Conservation (phyloP, 2,113 vertebrate genomes). For the Dermatemys mawii region DNA sequence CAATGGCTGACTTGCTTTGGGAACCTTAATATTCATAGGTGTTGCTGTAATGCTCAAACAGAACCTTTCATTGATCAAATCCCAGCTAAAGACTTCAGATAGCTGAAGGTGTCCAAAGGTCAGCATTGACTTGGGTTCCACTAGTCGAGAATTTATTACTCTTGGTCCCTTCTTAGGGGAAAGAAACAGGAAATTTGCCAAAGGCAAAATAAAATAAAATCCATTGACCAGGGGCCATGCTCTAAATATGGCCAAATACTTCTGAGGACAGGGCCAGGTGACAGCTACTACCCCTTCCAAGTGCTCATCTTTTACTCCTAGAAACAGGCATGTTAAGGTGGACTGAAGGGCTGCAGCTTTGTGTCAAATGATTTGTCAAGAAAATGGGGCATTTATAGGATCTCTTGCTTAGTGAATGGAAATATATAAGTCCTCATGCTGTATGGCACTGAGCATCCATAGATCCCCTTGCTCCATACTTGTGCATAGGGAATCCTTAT, state of each 20-base stretch:
- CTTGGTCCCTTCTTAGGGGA: constrained; percentile 4
- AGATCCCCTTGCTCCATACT: not conserved
- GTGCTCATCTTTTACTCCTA: not conserved
- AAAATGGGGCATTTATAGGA: not conserved
- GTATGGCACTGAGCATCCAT: not conserved
- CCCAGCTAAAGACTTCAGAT: constrained; percentile 41
- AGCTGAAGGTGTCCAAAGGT: constrained; percentile 46
- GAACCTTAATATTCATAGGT: not conserved
- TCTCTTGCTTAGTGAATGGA: not conserved
- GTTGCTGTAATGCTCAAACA: not conserved
- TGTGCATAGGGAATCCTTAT: constrained; percentile 52
- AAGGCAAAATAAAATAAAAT: constrained; percentile 25
- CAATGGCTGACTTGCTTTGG: not conserved
- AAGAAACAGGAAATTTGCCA: not conserved
- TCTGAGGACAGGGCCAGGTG: not conserved
- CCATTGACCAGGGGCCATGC: not conserved
- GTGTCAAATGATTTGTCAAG: not conserved
- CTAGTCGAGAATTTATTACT: constrained; percentile 17
- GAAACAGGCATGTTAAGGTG: not conserved
- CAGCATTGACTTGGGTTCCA: constrained; percentile 37
- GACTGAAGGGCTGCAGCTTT: not conserved
- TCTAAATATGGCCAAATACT: not conserved
- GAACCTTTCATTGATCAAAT: constrained; percentile 52
- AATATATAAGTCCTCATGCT: not conserved
- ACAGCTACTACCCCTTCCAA: not conserved